Evolutionary conservation across 2,888 invertebrate species (phyloP), one percentile per base, ranked within the genome.

Genomic region (Euclidia mi): DNA sequence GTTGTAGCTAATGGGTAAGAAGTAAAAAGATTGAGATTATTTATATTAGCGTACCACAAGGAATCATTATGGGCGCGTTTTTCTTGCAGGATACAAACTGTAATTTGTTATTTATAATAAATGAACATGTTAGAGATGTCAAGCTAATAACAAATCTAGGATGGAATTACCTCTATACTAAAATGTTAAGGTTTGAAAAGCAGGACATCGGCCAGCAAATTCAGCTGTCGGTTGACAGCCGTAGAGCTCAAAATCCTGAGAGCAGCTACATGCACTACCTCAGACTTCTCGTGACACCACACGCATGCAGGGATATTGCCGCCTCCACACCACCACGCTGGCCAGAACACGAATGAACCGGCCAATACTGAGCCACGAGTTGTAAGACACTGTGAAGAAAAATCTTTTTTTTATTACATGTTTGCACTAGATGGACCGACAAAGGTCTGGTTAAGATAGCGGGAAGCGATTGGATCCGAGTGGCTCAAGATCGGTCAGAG

Each of bases 191-290:
- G 76, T 0, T 67, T 59, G 60, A 78, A 92, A 53, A 76, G 52
- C 31, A 93, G 48, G 1, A 88, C 66, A 62, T 93, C 92, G 0
- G 92, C 92, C 0, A 92, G 57, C 10, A 93, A 45, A 14, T 77
- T 60, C 25, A 92, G 72, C 11, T 78, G 63, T 0, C 92, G 68
- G 3, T 74, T 75, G 0, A 82, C 71, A 0, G 88, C 89, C 0
- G 88, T 88, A 37, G 86, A 84, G 40, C 76, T 67, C 1, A 91
- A 63, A 9, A 91, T 48, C 6, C 86, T 79, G 40, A 89, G 68
- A n/a, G n/a, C 11, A 75, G 76, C 72, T 3, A 65, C 56, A 51
- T 88, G 88, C 43, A 86, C 61, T 0, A 91, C 92, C 0, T 71
- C 59, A 4, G 2, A 0, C 0, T 17, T 29, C 0, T 85, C 85